phyloP scores from a whole-genome alignment of 2,113 vertebrate genomes.

The Megaleporinus macrocephalus region DNA sequence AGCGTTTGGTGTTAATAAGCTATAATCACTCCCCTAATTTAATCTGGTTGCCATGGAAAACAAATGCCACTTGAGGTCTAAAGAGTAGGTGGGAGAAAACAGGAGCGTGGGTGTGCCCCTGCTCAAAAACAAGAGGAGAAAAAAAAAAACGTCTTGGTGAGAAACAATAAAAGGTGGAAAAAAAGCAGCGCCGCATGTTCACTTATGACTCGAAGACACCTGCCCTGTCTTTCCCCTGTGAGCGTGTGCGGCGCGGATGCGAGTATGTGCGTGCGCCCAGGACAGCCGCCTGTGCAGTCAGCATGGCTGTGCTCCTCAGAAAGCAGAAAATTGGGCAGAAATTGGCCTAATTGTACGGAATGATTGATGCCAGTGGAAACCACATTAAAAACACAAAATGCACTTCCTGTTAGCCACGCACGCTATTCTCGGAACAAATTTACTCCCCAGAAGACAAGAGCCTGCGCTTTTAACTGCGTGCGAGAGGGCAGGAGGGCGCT shows the following conservation, averaged over 20 bases:
- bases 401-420: conserved; percentile 78
- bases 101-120: conserved; percentile 75
- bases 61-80: conserved; percentile 83
- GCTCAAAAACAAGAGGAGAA: conserved; percentile 60
- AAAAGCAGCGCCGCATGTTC: conserved; percentile 68
- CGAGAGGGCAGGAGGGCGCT: conserved; percentile 64
- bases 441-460: conserved; percentile 63
- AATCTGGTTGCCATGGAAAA: conserved; percentile 89
- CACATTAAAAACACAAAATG: conserved; percentile 84
- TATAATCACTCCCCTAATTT: conserved; percentile 83
- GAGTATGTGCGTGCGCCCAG: conserved; percentile 78
- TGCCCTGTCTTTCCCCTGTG: conserved; percentile 59
- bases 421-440: conserved; percentile 74
- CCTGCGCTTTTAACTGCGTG: conserved; percentile 50
- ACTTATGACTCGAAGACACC: conserved; percentile 81
- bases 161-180: conserved; percentile 65
- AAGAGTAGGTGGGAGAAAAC: conserved; percentile 71
- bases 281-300: conserved; percentile 93
- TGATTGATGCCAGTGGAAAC: conserved; percentile 93
- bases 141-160: conserved; percentile 60
- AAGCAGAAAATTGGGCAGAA: conserved; percentile 87
- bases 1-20: conserved; percentile 81
- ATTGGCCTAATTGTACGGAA: conserved; percentile 90
- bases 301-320: conserved; percentile 84
- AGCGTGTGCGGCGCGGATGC: conserved; percentile 61